Evolutionary conservation across 2,888 invertebrate genomes (phyloP).

Genomic region (Sepiola atlantica): DNA sequence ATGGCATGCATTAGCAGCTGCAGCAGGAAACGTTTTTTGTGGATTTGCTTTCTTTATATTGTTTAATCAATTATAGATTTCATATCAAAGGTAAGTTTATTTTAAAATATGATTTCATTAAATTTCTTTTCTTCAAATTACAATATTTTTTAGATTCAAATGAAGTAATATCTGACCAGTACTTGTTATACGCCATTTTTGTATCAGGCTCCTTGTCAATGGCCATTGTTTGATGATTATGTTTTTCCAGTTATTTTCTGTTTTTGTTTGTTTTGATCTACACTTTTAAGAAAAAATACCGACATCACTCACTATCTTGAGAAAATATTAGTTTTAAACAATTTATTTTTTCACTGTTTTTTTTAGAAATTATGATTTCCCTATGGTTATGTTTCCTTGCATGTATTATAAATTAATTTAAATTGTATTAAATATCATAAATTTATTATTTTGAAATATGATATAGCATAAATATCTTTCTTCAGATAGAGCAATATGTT

Average conservation of each 20-base stretch:
- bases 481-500: no score
- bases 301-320: no score
- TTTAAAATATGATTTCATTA: not conserved
- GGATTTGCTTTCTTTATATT: not conserved
- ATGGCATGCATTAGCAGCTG: not conserved
- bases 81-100: not conserved
- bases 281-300: not conserved
- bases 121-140: not conserved
- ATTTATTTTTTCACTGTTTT: not conserved
- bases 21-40: not conserved
- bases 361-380: not conserved
- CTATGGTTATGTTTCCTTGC: not conserved
- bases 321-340: not conserved
- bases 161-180: not conserved
- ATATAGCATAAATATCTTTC: no score
- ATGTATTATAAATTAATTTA: no score
- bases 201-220: not conserved
- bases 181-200: not conserved
- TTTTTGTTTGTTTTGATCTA: not conserved
- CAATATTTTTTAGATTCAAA: not conserved
- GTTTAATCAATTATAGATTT: not conserved
- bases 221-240: not conserved
- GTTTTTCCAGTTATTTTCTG: not conserved
- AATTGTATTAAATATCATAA: no score
- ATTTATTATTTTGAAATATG: no score